A percentile compares a stretch with the other conserved stretches of the same genome.
These are phyloP conservation scores for Gadopsis bispinosus DNA, from an alignment of 2,797 vertebrate genomes.

Conservation along the genomic window DNA sequence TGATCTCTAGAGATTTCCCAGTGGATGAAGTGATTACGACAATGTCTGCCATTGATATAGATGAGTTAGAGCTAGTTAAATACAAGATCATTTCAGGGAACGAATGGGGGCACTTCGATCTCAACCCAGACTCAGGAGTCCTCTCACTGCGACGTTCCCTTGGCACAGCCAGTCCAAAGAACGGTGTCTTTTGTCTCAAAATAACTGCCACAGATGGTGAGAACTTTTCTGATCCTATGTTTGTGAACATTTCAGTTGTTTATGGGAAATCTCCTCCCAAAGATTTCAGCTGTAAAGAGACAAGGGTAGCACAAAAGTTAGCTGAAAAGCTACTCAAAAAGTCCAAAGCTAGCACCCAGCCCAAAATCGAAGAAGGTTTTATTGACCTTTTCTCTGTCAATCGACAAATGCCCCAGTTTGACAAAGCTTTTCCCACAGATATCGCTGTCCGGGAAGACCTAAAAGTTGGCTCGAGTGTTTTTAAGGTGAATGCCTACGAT, in stretches of 20 bases:
- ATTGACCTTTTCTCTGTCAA: conserved; percentile 96
- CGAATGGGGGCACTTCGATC: conserved; percentile 91
- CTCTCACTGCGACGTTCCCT: conserved; percentile 90
- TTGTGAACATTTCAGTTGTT: conserved; percentile 94
- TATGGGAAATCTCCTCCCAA: conserved; percentile 90
- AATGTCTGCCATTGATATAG: conserved; percentile 96
- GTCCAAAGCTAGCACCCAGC: conserved; percentile 91
- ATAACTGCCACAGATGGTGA: conserved; percentile 98
- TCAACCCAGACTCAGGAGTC: conserved; percentile 96
- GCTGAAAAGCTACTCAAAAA: conserved; percentile 97
- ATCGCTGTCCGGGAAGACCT: conserved; percentile 92
- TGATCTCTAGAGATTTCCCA: conserved; percentile 92
- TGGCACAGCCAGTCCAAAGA: conserved; percentile 87
- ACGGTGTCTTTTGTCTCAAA: conserved; percentile 89
- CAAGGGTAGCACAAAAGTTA: conserved; percentile 93
- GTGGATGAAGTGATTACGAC: conserved; percentile 93
- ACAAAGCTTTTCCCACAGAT: conserved; percentile 93
- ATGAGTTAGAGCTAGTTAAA: conserved; percentile 95
- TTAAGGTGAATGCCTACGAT: conserved; percentile 92
- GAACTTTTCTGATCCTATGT: conserved; percentile 95
- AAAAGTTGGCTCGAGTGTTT: conserved; percentile 87
- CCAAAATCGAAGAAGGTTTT: conserved; percentile 93
- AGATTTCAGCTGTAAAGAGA: conserved; percentile 94
- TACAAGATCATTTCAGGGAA: conserved; percentile 98
- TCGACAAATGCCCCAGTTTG: conserved; percentile 94